Evolutionary conservation across 2,113 vertebrate species (phyloP).

Genomic region (Malurus cyaneus): DNA sequence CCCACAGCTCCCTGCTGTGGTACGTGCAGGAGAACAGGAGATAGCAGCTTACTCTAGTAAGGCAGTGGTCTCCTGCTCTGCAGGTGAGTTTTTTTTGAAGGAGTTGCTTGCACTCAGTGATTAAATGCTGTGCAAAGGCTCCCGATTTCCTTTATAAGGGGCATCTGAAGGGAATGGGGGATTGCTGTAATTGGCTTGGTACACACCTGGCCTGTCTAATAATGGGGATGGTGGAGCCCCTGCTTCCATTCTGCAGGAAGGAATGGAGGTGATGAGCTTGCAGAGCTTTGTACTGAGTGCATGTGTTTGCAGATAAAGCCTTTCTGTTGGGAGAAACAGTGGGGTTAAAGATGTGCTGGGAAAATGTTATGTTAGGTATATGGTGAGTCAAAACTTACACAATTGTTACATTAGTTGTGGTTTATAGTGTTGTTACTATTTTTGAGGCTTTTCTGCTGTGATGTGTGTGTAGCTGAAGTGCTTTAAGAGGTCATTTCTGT

Average conservation of each 20-base stretch:
- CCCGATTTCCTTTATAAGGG: neutral
- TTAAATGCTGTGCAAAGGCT: neutral
- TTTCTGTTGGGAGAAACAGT: neutral
- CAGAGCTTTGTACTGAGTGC: neutral
- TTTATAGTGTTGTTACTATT: neutral
- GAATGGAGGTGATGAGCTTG: neutral
- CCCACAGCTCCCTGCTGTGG: neutral
- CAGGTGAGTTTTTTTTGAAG: neutral
- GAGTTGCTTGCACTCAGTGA: neutral
- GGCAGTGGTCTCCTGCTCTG: neutral
- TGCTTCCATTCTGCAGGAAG: neutral
- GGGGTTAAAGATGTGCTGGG: neutral
- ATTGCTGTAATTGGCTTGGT: neutral
- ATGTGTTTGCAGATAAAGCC: accelerated
- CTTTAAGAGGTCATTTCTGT: neutral
- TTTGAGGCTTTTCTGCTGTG: neutral
- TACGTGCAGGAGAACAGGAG: neutral
- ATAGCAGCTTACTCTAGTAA: neutral
- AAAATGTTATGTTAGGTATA: neutral
- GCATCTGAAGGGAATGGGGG: neutral
- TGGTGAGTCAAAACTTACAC: neutral
- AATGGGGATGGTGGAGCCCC: accelerated
- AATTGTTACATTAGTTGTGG: neutral
- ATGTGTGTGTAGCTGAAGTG: neutral
- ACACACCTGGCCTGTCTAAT: neutral